Percentiles rank a stretch among this genome's conserved stretches.
phyloP scores from a whole-genome alignment of 2,113 vertebrate species.

The Dissostichus mawsoni region DNA sequence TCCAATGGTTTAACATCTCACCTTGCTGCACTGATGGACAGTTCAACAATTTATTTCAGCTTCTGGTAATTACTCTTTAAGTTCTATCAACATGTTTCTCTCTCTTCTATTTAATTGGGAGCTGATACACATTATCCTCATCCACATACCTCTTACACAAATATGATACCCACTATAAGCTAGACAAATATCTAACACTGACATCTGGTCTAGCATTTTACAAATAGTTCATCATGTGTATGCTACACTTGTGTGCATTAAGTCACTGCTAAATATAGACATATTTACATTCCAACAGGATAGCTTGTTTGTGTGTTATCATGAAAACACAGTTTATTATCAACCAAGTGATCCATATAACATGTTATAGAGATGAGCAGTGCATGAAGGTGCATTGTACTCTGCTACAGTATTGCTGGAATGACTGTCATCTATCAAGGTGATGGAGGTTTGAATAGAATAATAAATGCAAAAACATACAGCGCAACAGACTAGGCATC shows the following conservation, averaged over 20 bases:
- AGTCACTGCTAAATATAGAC: neutral
- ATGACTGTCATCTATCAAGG: slow-evolving; percentile 71
- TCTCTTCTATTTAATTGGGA: neutral
- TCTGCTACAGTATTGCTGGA: slow-evolving; percentile 14
- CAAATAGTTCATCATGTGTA: neutral
- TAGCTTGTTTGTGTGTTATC: neutral
- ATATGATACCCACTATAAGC: neutral
- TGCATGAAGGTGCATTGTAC: neutral
- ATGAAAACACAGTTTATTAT: slow-evolving; percentile 11
- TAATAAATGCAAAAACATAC: slow-evolving; percentile 59
- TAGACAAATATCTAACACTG: too few relatives aligned
- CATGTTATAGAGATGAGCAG: slow-evolving; percentile 13
- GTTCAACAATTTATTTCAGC: neutral
- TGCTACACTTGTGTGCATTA: neutral
- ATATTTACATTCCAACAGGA: neutral
- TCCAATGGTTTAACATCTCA: neutral
- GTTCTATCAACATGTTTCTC: neutral
- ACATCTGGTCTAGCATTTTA: neutral
- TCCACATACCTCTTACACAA: neutral
- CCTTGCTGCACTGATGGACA: neutral
- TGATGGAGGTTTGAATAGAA: slow-evolving; percentile 57
- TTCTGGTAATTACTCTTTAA: neutral
- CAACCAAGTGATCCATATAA: neutral
- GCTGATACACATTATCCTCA: neutral
- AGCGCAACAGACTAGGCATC: slow-evolving; percentile 6